phyloP scores from a whole-genome alignment of 2,888 invertebrate genomes.

The Volucella bombylans region DNA sequence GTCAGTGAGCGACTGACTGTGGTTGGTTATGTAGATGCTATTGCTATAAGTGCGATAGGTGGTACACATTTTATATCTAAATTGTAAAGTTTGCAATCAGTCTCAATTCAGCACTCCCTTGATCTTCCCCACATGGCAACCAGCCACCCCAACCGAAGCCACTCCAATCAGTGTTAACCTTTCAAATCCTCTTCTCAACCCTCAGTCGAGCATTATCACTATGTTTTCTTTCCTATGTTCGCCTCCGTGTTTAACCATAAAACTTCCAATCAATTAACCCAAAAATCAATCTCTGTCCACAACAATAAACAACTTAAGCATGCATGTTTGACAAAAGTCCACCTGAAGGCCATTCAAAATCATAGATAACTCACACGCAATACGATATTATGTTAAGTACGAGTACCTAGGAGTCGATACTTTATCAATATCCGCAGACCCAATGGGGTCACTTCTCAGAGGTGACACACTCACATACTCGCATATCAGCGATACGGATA shows the following conservation, averaged over 20 bases:
- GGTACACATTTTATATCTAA: too few species aligned
- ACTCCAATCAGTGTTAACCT: too few species aligned
- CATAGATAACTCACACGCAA: constrained; percentile 50
- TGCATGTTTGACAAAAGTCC: constrained; percentile 36
- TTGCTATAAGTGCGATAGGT: too few species aligned
- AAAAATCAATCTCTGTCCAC: constrained; percentile 49
- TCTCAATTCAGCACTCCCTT: too few species aligned
- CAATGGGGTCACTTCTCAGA: constrained; percentile 24
- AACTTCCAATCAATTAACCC: constrained; percentile 44
- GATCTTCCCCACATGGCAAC: too few species aligned
- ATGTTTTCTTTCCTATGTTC: constrained; percentile 11
- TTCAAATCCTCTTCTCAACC: not conserved
- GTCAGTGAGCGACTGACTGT: too few species aligned
- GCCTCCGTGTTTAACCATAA: constrained; percentile 26
- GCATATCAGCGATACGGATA: constrained; percentile 24
- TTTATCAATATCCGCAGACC: constrained; percentile 22
- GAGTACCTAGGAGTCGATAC: constrained; percentile 17
- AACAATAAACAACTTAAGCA: constrained; percentile 43
- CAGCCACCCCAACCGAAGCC: too few species aligned
- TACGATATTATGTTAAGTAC: constrained; percentile 6
- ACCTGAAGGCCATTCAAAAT: constrained; percentile 32
- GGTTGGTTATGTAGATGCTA: too few species aligned
- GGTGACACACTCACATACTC: not conserved
- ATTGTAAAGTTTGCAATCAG: too few species aligned
- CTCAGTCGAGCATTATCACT: not conserved